Percentiles rank a stretch among this genome's conserved stretches.
These are phyloP conservation scores for Lepilemur septentrionalis DNA, from an alignment of 2,797 vertebrate genomes.

Conservation along the genomic window DNA sequence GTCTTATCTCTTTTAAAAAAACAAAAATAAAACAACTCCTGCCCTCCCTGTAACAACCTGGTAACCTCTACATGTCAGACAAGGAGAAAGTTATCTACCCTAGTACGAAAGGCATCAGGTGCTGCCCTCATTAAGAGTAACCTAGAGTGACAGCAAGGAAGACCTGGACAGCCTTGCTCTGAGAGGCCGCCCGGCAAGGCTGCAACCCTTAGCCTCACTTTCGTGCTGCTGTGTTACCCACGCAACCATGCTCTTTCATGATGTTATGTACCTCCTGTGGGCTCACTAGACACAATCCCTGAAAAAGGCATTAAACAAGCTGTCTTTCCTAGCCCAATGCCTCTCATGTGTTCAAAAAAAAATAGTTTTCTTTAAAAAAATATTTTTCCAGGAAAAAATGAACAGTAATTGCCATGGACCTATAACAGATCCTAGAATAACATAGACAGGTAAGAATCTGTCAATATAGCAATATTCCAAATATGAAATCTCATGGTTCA, in stretches of 20 bases:
- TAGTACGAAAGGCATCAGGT: not conserved
- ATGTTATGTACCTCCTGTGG: not conserved
- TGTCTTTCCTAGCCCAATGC: not conserved
- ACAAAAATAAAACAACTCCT: constrained; percentile 22
- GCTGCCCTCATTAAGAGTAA: not conserved
- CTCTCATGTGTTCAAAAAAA: not conserved
- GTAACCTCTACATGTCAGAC: constrained; percentile 19
- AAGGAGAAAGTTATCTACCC: constrained; percentile 53
- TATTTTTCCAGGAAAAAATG: constrained; percentile 51
- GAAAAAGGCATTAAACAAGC: not conserved
- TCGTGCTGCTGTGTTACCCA: not conserved
- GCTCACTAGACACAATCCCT: not conserved
- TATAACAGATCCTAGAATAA: constrained; percentile 55
- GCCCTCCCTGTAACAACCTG: not conserved
- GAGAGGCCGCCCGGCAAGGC: constrained; percentile 32
- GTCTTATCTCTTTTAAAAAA: constrained; percentile 49
- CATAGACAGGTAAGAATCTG: constrained; percentile 53
- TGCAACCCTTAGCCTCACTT: not conserved
- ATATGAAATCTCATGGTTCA: constrained; percentile 62
- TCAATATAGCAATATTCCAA: constrained; percentile 69
- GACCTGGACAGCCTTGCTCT: not conserved
- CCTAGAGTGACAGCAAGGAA: not conserved
- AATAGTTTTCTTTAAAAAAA: constrained; percentile 47
- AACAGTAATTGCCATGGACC: constrained; percentile 49
- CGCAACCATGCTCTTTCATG: not conserved